phyloP scores from a whole-genome alignment of 1,140 invertebrate species.

The Trissolcus basalis region DNA sequence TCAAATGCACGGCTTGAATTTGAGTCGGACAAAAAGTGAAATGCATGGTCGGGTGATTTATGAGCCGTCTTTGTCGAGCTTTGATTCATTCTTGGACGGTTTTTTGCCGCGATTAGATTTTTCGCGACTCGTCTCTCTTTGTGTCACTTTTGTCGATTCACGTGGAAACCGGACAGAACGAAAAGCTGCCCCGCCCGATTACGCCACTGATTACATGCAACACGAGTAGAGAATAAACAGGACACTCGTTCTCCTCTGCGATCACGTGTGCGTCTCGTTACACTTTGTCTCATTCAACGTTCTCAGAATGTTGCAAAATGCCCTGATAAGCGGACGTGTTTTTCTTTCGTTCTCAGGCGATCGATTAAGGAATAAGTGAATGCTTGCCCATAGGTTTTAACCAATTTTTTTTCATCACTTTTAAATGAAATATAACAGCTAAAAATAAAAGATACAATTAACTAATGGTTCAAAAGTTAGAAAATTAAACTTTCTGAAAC shows the following conservation, averaged over 20 bases:
- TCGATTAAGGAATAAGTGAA: neutral
- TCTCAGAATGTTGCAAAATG: conserved; percentile 32
- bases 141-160: conserved; percentile 10
- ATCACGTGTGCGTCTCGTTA: conserved; percentile 40
- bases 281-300: conserved; percentile 39
- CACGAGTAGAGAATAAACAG: conserved; percentile 46
- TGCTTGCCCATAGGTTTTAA: neutral
- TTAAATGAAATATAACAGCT: no score
- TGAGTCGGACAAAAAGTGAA: conserved; percentile 16
- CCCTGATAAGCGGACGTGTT: conserved; percentile 27
- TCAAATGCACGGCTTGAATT: conserved; percentile 13
- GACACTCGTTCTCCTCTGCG: conserved; percentile 36
- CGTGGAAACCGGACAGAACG: conserved; percentile 13
- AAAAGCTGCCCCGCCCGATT: conserved; percentile 17
- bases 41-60: conserved; percentile 11
- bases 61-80: conserved; percentile 17
- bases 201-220: conserved; percentile 51
- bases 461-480: no score
- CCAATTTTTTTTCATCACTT: neutral
- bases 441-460: no score
- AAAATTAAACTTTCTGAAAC: no score
- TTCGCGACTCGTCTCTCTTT: conserved; percentile 19
- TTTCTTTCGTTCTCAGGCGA: conserved; percentile 2
- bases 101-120: conserved; percentile 24
- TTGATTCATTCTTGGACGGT: conserved; percentile 14